Evolutionary conservation across 2,113 vertebrate species (phyloP).

Genomic region (Zosterops hypoxanthus): DNA sequence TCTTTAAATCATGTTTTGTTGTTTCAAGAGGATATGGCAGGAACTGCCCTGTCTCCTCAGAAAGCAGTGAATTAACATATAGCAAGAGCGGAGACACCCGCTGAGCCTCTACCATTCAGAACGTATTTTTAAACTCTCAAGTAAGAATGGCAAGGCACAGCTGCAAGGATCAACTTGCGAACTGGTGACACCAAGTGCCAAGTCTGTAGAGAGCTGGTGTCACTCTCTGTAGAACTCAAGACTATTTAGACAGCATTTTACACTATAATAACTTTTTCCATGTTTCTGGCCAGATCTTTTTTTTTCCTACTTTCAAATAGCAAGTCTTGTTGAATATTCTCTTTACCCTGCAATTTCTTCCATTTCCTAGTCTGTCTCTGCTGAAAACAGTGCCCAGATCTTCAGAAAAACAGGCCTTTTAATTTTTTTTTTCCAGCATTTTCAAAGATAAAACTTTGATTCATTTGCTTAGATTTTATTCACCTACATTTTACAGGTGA

Average conservation of each 20-base stretch:
- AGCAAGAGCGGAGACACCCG: neutral
- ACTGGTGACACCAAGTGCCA: neutral
- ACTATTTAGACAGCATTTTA: neutral
- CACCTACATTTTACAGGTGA: neutral
- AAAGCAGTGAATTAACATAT: neutral
- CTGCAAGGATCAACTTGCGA: neutral
- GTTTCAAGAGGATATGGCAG: neutral
- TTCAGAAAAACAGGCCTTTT: neutral
- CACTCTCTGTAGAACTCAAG: neutral
- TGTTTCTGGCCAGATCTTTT: neutral
- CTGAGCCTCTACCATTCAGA: neutral
- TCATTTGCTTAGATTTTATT: neutral
- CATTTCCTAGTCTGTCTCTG: neutral
- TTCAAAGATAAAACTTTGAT: neutral
- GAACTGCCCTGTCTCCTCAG: neutral
- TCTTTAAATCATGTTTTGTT: neutral
- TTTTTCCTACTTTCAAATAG: neutral
- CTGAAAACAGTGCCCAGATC: neutral
- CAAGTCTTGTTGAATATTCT: neutral
- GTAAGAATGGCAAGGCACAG: neutral
- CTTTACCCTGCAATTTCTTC: neutral
- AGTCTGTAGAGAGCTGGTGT: neutral
- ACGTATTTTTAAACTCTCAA: neutral
- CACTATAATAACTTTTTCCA: neutral
- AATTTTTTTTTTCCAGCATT: neutral